Evolutionary conservation across 2,797 vertebrate genomes (phyloP).

Genomic region (Discoglossus pictus): DNA sequence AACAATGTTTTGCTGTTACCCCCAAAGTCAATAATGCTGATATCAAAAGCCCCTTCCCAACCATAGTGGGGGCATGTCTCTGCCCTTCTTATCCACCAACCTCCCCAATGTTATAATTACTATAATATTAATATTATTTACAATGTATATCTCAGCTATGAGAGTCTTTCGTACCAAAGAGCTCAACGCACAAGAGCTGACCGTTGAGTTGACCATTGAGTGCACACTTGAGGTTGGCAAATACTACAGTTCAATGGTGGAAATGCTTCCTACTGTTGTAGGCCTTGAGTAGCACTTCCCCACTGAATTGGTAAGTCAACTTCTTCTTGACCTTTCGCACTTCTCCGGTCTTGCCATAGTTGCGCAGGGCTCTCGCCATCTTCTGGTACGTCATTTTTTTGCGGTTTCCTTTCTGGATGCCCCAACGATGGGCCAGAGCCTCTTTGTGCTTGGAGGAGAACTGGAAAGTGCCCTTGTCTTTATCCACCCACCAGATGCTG

Average conservation of each 20-base stretch:
- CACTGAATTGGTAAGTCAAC: constrained; percentile 98
- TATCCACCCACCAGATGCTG: constrained; percentile 99
- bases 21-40: too few species aligned
- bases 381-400: constrained; percentile 99
- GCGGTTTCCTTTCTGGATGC: constrained; percentile 96
- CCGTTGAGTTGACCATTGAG: too few species aligned
- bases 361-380: constrained; percentile 96
- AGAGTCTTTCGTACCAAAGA: constrained; percentile 64
- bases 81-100: background rate
- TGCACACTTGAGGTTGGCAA: constrained; percentile 12
- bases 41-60: too few species aligned
- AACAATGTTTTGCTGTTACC: too few species aligned
- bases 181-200: constrained; percentile 49
- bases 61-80: too few species aligned
- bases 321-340: constrained; percentile 99
- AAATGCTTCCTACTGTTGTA: constrained; percentile 83
- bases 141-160: background rate
- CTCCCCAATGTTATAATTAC: constrained; percentile 29
- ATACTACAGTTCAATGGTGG: constrained; percentile 67
- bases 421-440: constrained; percentile 92
- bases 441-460: constrained; percentile 99
- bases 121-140: constrained; percentile 47
- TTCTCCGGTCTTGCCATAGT: constrained; percentile 98
- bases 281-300: constrained; percentile 90
- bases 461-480: constrained; percentile 97